Evolutionary conservation across 2,888 invertebrate species (phyloP).

Genomic region (Noctua fimbriata): DNA sequence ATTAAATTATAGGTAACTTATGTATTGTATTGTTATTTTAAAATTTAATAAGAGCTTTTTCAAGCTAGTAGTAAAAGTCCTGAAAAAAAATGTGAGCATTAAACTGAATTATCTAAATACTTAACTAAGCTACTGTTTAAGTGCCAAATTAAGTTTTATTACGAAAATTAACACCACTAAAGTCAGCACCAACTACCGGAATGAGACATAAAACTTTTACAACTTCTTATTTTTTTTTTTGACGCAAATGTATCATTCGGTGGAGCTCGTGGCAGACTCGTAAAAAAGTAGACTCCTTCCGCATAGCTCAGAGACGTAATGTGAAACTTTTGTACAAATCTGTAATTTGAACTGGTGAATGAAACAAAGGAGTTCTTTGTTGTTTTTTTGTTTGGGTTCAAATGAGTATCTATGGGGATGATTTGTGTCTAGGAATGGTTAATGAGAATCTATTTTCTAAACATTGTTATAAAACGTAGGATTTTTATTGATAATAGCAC

Average conservation of each 20-base stretch:
- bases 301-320: conserved; percentile 30
- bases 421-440: not conserved
- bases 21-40: not conserved
- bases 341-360: conserved; percentile 43
- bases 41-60: not conserved
- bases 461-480: no score
- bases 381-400: conserved; percentile 9
- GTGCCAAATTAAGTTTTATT: conserved; percentile 20
- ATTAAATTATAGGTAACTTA: not conserved
- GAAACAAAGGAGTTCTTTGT: conserved; percentile 38
- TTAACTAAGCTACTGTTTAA: not conserved
- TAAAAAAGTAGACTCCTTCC: conserved; percentile 54
- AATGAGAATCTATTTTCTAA: not conserved
- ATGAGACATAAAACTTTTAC: conserved; percentile 50
- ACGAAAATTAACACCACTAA: conserved; percentile 28
- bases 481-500: no score
- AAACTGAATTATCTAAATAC: not conserved
- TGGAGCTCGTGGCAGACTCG: conserved; percentile 24
- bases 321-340: conserved; percentile 40
- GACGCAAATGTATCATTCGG: conserved; percentile 23
- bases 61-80: not conserved
- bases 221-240: conserved; percentile 49
- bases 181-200: conserved; percentile 39
- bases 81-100: not conserved
- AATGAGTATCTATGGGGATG: conserved; percentile 24